A percentile compares a stretch with the other conserved stretches of the same genome.
These are phyloP conservation scores for Cerastoderma edule DNA, from an alignment of 2,888 invertebrate species.

Conservation along the genomic window DNA sequence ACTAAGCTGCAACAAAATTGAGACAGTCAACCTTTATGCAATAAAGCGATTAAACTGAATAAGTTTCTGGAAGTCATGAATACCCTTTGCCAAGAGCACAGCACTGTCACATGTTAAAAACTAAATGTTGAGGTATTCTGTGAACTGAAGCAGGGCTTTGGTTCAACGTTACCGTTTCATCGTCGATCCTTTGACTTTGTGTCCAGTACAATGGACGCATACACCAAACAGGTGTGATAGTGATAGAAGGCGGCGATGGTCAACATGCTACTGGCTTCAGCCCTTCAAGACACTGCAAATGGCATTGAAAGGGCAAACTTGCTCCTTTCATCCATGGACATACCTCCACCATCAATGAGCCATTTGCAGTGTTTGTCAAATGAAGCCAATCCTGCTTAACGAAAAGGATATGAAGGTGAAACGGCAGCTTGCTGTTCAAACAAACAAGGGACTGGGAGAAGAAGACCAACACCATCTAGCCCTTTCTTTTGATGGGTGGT, in stretches of 20 bases:
- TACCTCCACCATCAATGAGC: slow-evolving; percentile 1
- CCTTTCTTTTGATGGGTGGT: background rate
- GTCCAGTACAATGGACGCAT: background rate
- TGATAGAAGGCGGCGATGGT: background rate
- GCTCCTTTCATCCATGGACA: background rate
- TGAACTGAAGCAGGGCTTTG: background rate
- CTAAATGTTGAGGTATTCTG: no score
- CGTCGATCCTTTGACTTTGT: background rate
- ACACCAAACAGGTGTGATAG: background rate
- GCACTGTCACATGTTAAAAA: no score
- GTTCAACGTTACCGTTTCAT: background rate
- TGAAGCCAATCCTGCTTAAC: background rate
- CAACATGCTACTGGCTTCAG: background rate
- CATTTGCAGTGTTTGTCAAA: slow-evolving; percentile 1
- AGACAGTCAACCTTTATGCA: no score
- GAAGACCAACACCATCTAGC: background rate
- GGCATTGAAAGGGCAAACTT: no score
- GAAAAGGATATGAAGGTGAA: slow-evolving; percentile 2
- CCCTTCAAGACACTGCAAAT: background rate
- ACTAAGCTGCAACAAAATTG: no score
- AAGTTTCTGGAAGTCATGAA: no score
- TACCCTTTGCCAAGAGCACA: no score
- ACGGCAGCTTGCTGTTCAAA: background rate
- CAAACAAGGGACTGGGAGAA: no score
- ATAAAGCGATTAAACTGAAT: no score